Conservation (phyloP, 2,797 vertebrate genomes). For the Crypturellus tataupa region DNA sequence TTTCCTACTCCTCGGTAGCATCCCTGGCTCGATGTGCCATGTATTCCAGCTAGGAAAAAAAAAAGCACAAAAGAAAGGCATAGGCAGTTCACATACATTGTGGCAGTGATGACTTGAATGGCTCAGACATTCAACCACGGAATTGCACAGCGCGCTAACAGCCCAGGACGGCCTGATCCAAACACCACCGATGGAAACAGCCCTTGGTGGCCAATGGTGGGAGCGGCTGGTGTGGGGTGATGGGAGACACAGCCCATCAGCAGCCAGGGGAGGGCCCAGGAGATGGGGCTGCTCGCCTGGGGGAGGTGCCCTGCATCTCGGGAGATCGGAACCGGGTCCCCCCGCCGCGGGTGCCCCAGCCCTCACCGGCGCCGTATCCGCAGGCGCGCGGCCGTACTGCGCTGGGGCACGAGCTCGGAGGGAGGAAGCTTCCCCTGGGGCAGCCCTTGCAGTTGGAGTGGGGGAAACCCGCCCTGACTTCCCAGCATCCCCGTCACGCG, state of each 20-base stretch:
- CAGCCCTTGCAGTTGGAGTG: background rate
- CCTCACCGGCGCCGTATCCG: background rate
- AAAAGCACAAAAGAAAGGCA: background rate
- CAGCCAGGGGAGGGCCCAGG: conserved; percentile 58
- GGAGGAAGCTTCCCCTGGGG: background rate
- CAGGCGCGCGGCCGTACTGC: rapidly evolving
- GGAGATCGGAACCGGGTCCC: background rate
- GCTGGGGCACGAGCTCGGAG: background rate
- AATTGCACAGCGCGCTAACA: background rate
- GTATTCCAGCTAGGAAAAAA: background rate
- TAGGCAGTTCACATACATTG: background rate
- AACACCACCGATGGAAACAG: conserved; percentile 20
- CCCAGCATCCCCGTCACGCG: background rate
- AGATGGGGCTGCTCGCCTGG: background rate
- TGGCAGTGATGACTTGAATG: background rate
- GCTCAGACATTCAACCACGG: background rate
- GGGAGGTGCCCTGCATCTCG: background rate
- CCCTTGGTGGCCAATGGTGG: conserved; percentile 58
- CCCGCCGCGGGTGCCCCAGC: background rate
- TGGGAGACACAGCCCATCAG: conserved; percentile 58
- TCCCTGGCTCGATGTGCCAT: background rate
- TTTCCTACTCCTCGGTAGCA: background rate
- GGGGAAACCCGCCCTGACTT: rapidly evolving
- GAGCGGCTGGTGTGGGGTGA: conserved; percentile 57
- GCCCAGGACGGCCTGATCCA: background rate